Conservation (phyloP, 1,140 invertebrate species). For the Bombus huntii region DNA sequence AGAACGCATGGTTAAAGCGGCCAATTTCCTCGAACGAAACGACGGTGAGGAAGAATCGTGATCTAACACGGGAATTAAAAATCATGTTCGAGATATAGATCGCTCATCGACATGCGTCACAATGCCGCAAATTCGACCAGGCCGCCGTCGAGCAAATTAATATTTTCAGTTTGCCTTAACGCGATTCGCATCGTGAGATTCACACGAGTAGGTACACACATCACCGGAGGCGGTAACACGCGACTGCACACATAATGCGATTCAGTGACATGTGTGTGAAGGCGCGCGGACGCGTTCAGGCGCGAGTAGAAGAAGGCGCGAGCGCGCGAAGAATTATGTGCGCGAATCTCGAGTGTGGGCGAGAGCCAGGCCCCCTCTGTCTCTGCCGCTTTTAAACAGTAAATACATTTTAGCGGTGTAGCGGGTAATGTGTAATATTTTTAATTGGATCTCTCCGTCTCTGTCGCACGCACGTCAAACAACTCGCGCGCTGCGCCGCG, state of each 20-base stretch:
- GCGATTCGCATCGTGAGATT: neutral
- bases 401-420: constrained; percentile 79
- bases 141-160: constrained; percentile 9
- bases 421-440: constrained; percentile 82
- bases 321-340: constrained; percentile 10
- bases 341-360: constrained; percentile 32
- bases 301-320: constrained; percentile 25
- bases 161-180: neutral
- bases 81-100: neutral
- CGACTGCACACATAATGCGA: constrained; percentile 26
- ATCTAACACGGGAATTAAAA: neutral
- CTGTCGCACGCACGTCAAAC: constrained; percentile 24
- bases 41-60: neutral
- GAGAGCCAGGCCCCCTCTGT: constrained; percentile 54
- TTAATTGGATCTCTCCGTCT: constrained; percentile 80
- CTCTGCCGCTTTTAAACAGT: constrained; percentile 77
- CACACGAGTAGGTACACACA: neutral
- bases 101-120: neutral
- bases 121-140: neutral
- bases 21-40: neutral
- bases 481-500: constrained; percentile 2
- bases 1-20: neutral
- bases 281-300: neutral
- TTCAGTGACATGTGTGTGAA: neutral
- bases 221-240: constrained; percentile 35